Evolutionary conservation across 1,140 invertebrate species (phyloP).

Genomic region (Araneus ventricosus): DNA sequence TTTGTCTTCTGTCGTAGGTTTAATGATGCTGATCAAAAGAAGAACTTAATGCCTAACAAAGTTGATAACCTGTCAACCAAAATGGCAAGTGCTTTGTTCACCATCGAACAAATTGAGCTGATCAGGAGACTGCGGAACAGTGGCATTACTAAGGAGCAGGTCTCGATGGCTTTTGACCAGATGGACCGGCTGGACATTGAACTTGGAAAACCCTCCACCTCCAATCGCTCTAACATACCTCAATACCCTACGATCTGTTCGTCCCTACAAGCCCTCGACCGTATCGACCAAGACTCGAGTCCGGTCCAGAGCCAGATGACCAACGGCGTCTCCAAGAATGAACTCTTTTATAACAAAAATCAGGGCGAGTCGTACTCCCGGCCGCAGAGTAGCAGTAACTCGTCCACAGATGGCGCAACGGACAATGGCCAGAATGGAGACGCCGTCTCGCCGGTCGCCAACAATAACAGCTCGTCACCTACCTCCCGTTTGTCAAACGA

Average conservation of each 20-base stretch:
- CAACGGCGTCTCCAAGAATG: slow-evolving; percentile 43
- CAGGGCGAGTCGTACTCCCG: slow-evolving; percentile 60
- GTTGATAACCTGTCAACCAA: slow-evolving; percentile 73
- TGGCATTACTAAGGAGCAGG: slow-evolving; percentile 80
- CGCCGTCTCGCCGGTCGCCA: slow-evolving; percentile 69
- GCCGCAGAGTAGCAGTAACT: slow-evolving; percentile 75
- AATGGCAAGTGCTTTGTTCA: slow-evolving; percentile 78
- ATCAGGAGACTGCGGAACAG: slow-evolving; percentile 80
- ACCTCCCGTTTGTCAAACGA: slow-evolving; percentile 76
- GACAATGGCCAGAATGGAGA: slow-evolving; percentile 72
- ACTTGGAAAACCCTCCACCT: slow-evolving; percentile 68
- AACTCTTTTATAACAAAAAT: slow-evolving; percentile 55
- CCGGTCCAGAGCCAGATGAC: slow-evolving; percentile 45
- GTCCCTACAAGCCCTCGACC: slow-evolving; percentile 71
- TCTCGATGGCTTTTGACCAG: slow-evolving; percentile 80
- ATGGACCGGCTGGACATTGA: slow-evolving; percentile 79
- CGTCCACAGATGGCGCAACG: slow-evolving; percentile 70
- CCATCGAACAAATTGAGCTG: slow-evolving; percentile 81
- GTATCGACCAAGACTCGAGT: slow-evolving; percentile 52
- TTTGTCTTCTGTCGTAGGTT: slow-evolving; percentile 29
- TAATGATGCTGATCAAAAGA: slow-evolving; percentile 34
- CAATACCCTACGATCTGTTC: slow-evolving; percentile 79
- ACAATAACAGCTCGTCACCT: slow-evolving; percentile 72
- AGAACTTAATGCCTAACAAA: slow-evolving; percentile 75
- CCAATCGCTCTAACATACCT: slow-evolving; percentile 76